These are phyloP conservation scores for Microtus montanus DNA, from an alignment of 2,113 vertebrate genomes.

Conservation along the genomic window DNA sequence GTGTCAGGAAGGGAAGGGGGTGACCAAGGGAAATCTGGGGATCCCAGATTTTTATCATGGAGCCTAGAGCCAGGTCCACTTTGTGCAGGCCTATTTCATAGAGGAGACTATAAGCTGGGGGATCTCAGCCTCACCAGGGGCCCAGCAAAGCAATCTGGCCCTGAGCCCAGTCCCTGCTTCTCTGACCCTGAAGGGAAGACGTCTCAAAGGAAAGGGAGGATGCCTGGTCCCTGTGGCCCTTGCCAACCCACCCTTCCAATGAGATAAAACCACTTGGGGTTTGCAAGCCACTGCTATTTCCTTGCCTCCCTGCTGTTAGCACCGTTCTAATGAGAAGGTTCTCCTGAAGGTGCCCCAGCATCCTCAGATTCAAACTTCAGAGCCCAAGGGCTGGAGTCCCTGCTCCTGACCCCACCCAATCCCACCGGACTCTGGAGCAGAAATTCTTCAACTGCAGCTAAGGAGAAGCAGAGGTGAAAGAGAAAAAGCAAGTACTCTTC, in stretches of 20 bases:
- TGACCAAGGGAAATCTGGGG: slow-evolving; percentile 53
- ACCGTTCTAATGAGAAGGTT: background rate
- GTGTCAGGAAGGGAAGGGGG: background rate
- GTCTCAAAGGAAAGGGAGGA: background rate
- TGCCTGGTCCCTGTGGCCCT: background rate
- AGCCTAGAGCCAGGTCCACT: slow-evolving; percentile 41
- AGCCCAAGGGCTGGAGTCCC: background rate
- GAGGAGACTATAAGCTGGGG: background rate
- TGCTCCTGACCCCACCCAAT: background rate
- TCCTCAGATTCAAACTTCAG: slow-evolving; percentile 6
- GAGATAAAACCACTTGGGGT: slow-evolving; percentile 42
- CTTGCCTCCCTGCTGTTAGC: background rate
- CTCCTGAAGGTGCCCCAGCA: background rate
- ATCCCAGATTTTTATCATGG: slow-evolving; percentile 59
- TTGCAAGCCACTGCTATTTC: background rate
- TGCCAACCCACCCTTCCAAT: background rate
- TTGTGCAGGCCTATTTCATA: background rate
- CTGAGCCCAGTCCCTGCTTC: slow-evolving; percentile 4
- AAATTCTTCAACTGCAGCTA: slow-evolving; percentile 23
- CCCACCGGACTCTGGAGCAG: background rate
- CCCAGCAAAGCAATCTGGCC: slow-evolving; percentile 50
- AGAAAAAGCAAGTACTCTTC: background rate
- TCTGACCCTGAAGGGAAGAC: background rate
- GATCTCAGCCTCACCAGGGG: background rate
- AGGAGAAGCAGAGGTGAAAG: slow-evolving; percentile 2